phyloP scores from a whole-genome alignment of 2,888 invertebrate genomes.

The Tortricodes alternella region DNA sequence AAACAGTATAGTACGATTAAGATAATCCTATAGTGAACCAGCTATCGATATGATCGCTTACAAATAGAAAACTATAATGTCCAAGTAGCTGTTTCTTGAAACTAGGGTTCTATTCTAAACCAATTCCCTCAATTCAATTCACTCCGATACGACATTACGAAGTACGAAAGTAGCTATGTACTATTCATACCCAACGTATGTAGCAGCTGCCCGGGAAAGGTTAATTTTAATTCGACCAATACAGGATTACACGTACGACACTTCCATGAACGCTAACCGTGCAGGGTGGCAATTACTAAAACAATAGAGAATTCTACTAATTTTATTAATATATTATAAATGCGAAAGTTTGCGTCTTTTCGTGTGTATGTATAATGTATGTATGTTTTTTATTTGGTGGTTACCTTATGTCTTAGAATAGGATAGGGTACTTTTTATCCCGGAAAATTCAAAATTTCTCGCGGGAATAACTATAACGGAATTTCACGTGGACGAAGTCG shows the following conservation, averaged over 20 bases:
- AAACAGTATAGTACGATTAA: too few relatives aligned
- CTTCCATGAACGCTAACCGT: constrained; percentile 18
- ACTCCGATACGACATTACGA: constrained; percentile 6
- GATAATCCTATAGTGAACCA: too few relatives aligned
- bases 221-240: constrained; percentile 50
- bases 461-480: too few relatives aligned
- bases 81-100: constrained; percentile 18
- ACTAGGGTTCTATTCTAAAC: constrained; percentile 19
- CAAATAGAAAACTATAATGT: constrained; percentile 1
- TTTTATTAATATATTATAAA: background rate
- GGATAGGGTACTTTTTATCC: too few relatives aligned
- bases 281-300: constrained; percentile 23
- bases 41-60: background rate
- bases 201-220: constrained; percentile 8
- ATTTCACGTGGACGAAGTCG: too few relatives aligned
- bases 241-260: constrained; percentile 39
- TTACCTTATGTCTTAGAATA: too few relatives aligned
- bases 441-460: too few relatives aligned
- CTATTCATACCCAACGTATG: constrained; percentile 22
- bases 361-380: too few relatives aligned
- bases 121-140: constrained; percentile 20
- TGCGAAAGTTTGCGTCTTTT: background rate
- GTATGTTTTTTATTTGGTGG: too few relatives aligned
- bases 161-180: background rate
- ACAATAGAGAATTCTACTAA: constrained; percentile 19